Base-by-base conservation (phyloP, 2,888 invertebrate genomes). In the Blera fallax region DNA sequence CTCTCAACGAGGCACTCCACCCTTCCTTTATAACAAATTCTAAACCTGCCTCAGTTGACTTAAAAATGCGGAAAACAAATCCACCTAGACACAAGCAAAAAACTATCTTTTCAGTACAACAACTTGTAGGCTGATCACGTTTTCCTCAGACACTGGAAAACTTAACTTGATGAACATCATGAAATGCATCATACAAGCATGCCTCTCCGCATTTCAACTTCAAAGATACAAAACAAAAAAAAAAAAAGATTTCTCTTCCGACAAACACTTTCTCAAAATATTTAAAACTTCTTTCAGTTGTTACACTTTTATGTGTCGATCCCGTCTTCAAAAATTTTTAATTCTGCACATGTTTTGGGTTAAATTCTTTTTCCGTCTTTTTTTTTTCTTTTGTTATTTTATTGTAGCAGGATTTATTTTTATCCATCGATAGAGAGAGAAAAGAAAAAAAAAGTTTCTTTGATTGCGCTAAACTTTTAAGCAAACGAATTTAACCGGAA, bases 61-160 rank as follows among this genome's bases (percentile, higher is more conserved):
- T 6, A 37, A 73, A 82, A 52, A 82, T 72, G 82, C 82, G 82
- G 78, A 82, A 82, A 54, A 60, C 43, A 74, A 74, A 65, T 54
- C 48, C 56, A 56, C 18, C 14, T 21, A 48, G 34, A 27, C 50
- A 76, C 45, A 60, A 29, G 50, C 14, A n/a, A 21, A 40, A 54
- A 43, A 32, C 24, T 43, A 56, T 29, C 37, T 65, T 18, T 58
- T 52, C 24, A 48, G 43, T 5, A 10, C 21, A 14, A 1, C 29
- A 67, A 6, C 67, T 69, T 21, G 65, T 34, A 83, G 18, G 54
- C 79, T 48, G 83, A 69, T 83, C 83, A 83, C 83, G 83, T 79
- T 60, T 50, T 58, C 2, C 8, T 34, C 14, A 32, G 10, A 16
- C 60, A 81, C 60, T 34, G 52, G 52, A 43, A 52, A 73, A 64